Base-by-base conservation (phyloP, 2,797 vertebrate species). In the Gadopsis bispinosus region DNA sequence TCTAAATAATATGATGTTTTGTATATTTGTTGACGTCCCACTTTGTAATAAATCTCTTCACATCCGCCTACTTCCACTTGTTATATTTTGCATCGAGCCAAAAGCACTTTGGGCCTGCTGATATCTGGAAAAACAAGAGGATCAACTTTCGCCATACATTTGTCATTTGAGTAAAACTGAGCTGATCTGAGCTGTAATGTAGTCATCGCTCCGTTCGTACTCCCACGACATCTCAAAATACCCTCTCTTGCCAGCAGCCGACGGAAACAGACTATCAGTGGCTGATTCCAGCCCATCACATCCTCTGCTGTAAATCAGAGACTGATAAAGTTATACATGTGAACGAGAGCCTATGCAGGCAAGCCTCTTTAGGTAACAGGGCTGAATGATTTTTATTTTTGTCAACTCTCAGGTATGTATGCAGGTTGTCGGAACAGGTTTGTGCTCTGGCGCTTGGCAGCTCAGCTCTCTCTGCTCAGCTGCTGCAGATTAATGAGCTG, bases 401-500 rank as follows among this genome's bases (percentile, higher is more conserved):
- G 79, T 89, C 83, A 83, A 81, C 73, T 77, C 81, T 89, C 78
- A 87, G 86, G 86, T 90, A 91, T 92, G 84, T 75, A 14, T 87
- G 76, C 45, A 67, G 70, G 85, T 77, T 90, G 87, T 90, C 71
- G 59, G 68, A 91, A 88, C 90, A 91, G 81, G 91, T 90, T 89
- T 78, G 75, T 2, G 53, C 83, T 51, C 60, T 0, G 10, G 29
- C 26, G 72, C 61, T 69, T 84, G 84, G 82, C 81, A 87, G 77
- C 80, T 51, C 54, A 69, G 64, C 59, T 69, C 76, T 58, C 74
- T 79, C 61, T 20, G 54, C 81, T 81, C 73, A 71, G 85, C 78
- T 67, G 81, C 87, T 26, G 84, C 67, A 90, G 93, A 94, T 91
- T 92, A 94, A 94, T 93, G 91, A 92, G 89, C 90, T 91, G 92